A percentile compares a stretch with the other conserved stretches of the same genome.
Evolutionary conservation across 2,797 vertebrate species (phyloP).

Genomic region (Oceanodroma leucorhoa): DNA sequence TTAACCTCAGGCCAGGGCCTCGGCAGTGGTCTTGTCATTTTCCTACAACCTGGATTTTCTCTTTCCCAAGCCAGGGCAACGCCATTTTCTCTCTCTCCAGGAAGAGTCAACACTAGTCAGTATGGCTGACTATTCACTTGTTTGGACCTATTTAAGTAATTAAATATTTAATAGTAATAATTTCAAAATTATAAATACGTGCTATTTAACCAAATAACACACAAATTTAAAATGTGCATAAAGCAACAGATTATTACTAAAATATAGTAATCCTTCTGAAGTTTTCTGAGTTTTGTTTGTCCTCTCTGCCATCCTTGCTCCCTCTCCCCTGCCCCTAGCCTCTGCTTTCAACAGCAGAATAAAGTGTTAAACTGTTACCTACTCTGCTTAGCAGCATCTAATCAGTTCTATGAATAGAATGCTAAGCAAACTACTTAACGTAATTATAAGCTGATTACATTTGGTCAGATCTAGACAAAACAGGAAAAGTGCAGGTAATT

Average conservation of each 20-base stretch:
- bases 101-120: neutral
- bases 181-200: neutral
- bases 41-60: neutral
- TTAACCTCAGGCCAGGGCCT: neutral
- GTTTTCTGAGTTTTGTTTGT: neutral
- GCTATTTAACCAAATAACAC: neutral
- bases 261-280: neutral
- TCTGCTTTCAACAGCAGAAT: neutral
- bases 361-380: neutral
- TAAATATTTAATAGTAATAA: neutral
- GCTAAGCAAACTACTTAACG: constrained; percentile 31
- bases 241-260: neutral
- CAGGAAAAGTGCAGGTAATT: constrained; percentile 24
- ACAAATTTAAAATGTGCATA: neutral
- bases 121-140: neutral
- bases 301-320: neutral
- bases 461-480: constrained; percentile 48
- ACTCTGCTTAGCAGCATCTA: neutral
- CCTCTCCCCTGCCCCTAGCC: neutral
- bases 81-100: neutral
- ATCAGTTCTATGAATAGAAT: constrained; percentile 54
- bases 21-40: neutral
- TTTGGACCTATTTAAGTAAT: neutral
- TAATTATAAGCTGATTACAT: constrained; percentile 46
- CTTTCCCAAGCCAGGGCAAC: neutral